Conservation (phyloP, 2,113 vertebrate genomes). For the Ailurus styani region DNA sequence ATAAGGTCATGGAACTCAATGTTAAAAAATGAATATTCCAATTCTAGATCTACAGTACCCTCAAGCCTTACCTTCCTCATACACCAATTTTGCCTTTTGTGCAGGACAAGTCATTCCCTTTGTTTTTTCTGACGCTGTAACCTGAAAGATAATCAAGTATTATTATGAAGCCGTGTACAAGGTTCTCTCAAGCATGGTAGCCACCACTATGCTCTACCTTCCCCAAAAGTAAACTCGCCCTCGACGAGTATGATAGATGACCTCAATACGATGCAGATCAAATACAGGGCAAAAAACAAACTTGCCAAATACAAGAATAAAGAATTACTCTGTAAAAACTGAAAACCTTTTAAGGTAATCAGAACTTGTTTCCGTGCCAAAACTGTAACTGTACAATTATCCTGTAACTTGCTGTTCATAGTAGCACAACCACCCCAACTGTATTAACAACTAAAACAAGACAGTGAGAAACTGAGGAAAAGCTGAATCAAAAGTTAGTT, state of each 20-base stretch:
- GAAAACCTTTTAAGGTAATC: not conserved
- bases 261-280: not conserved
- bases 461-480: not conserved
- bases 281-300: not conserved
- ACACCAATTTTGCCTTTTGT: slow-evolving; percentile 92
- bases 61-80: slow-evolving; percentile 92
- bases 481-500: not conserved
- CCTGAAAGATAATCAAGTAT: slow-evolving; percentile 80
- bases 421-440: not conserved
- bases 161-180: not conserved
- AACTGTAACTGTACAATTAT: not conserved
- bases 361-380: not conserved
- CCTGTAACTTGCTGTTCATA: not conserved
- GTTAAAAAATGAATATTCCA: not conserved
- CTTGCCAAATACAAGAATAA: not conserved
- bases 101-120: slow-evolving; percentile 80
- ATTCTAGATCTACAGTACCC: not conserved
- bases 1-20: not conserved
- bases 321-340: not conserved
- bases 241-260: not conserved
- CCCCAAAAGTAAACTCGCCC: not conserved
- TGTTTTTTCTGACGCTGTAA: slow-evolving; percentile 83
- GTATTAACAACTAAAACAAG: not conserved
- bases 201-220: not conserved
- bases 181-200: not conserved